Evolutionary conservation across 2,888 invertebrate species (phyloP).

Genomic region (Ypsolopha scabrella): DNA sequence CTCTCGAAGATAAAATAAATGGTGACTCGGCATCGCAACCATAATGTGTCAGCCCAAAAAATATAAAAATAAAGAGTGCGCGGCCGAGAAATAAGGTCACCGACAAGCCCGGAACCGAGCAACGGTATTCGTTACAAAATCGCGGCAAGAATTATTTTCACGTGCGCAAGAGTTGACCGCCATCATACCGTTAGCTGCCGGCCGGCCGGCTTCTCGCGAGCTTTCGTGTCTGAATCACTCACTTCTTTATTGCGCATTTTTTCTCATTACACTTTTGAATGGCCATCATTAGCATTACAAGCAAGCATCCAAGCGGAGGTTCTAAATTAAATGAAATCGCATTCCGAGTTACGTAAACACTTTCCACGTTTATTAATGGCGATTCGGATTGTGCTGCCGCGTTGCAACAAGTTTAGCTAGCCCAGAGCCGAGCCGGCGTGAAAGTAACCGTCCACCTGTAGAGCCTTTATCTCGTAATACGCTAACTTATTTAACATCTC

Average conservation of each 20-base stretch:
- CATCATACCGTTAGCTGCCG: constrained; percentile 44
- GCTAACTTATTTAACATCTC: too few relatives aligned
- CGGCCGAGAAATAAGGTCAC: constrained; percentile 61
- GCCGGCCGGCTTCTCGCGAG: constrained; percentile 2
- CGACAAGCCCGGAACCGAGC: constrained; percentile 62
- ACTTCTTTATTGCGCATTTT: neutral
- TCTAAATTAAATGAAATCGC: neutral
- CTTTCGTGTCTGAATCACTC: neutral
- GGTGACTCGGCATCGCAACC: constrained; percentile 20
- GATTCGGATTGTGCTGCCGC: neutral
- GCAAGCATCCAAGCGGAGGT: neutral
- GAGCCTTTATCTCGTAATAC: neutral
- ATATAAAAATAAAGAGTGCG: constrained; percentile 60
- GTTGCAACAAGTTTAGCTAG: neutral
- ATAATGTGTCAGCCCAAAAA: constrained; percentile 42
- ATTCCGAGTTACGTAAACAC: neutral
- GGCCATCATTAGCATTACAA: neutral
- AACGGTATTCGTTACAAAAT: constrained; percentile 68
- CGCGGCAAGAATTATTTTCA: constrained; percentile 69
- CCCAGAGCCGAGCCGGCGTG: neutral
- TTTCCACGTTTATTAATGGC: neutral
- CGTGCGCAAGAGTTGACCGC: constrained; percentile 40
- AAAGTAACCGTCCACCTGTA: neutral
- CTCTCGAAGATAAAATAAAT: constrained; percentile 19
- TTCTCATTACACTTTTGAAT: neutral